Evolutionary conservation across 1,140 invertebrate genomes (phyloP).

Genomic region (Cryptotermes secundus): DNA sequence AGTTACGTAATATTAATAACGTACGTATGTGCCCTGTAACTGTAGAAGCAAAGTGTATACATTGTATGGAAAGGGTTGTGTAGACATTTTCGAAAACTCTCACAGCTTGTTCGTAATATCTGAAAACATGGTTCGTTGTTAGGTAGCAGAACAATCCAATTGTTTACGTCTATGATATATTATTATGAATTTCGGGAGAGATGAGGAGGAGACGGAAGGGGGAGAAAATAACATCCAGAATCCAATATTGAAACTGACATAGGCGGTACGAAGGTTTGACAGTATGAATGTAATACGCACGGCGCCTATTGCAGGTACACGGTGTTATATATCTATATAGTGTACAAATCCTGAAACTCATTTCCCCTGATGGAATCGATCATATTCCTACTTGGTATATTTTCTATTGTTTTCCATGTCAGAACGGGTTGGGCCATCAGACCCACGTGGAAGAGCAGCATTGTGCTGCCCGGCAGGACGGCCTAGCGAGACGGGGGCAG

Average conservation of each 20-base stretch:
- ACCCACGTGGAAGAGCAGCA: background rate
- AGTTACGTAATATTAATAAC: background rate
- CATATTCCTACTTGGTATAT: constrained; percentile 8
- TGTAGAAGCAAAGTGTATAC: background rate
- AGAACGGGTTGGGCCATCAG: constrained; percentile 7
- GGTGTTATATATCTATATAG: constrained; percentile 17
- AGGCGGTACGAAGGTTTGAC: constrained; percentile 4
- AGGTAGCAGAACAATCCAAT: background rate
- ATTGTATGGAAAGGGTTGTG: background rate
- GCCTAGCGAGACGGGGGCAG: constrained; percentile 15
- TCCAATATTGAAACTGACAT: constrained; percentile 29
- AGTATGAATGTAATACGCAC: constrained; percentile 15
- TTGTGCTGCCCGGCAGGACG: constrained; percentile 12
- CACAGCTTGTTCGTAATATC: background rate
- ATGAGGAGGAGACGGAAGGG: background rate
- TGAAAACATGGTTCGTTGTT: constrained; percentile 17
- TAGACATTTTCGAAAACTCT: constrained; percentile 12
- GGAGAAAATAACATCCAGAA: constrained; percentile 20
- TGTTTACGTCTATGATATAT: constrained; percentile 11
- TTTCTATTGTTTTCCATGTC: constrained; percentile 19
- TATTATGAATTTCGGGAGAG: constrained; percentile 13
- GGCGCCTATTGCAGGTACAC: background rate
- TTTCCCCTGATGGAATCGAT: constrained; percentile 15
- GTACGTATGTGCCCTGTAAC: background rate
- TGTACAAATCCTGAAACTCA: constrained; percentile 12